Conservation (phyloP, 1,140 invertebrate genomes). For the Trachymyrmex septentrionalis region DNA sequence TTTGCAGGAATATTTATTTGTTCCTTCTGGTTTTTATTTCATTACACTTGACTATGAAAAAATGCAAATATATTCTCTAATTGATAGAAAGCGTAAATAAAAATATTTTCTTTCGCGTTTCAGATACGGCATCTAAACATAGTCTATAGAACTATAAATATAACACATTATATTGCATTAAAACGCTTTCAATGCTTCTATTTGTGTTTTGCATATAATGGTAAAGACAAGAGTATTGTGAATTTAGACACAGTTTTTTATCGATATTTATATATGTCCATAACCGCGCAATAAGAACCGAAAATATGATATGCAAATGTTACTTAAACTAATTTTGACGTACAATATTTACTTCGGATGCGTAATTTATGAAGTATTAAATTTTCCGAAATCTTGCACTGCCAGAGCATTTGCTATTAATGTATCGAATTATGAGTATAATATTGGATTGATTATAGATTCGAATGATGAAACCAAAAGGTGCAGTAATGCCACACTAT, state of each 20-base stretch:
- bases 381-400: neutral
- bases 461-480: neutral
- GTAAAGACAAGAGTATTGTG: neutral
- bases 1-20: neutral
- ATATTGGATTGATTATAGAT: neutral
- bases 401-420: neutral
- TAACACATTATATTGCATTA: too few relatives aligned
- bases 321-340: slow-evolving; percentile 58
- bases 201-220: too few relatives aligned
- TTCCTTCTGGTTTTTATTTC: neutral
- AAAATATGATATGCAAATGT: slow-evolving; percentile 69
- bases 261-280: slow-evolving; percentile 25
- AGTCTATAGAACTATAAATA: too few relatives aligned
- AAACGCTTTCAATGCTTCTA: too few relatives aligned
- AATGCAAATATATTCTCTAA: neutral
- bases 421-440: neutral
- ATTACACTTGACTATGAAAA: neutral
- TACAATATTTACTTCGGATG: slow-evolving; percentile 54
- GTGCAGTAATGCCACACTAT: slow-evolving; percentile 7
- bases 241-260: slow-evolving; percentile 45
- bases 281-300: neutral
- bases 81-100: neutral
- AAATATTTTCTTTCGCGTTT: neutral
- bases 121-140: too few relatives aligned
- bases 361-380: slow-evolving; percentile 36